These are phyloP conservation scores for Pentalonia nigronervosa DNA, from an alignment of 1,140 invertebrate genomes.

Conservation along the genomic window DNA sequence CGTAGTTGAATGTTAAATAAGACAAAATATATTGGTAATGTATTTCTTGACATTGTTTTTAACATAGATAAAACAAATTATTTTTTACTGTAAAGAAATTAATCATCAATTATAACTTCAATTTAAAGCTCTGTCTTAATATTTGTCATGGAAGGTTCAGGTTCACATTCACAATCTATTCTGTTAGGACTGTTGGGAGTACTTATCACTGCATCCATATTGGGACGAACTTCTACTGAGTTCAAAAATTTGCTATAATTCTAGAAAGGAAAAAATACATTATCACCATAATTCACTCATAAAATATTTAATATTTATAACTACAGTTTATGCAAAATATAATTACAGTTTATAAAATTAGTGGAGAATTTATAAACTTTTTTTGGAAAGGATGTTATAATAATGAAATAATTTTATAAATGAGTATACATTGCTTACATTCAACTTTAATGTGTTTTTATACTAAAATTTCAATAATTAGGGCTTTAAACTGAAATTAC, in stretches of 20 bases:
- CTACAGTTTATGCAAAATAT: not conserved
- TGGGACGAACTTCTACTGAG: constrained; percentile 70
- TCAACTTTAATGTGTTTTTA: too few relatives aligned
- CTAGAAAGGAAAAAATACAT: constrained; percentile 61
- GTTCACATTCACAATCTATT: constrained; percentile 58
- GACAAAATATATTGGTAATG: not conserved
- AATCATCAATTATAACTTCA: not conserved
- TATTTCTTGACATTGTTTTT: not conserved
- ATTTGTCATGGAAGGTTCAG: not conserved
- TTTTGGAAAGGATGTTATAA: too few relatives aligned
- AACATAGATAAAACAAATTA: not conserved
- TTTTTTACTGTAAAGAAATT: not conserved
- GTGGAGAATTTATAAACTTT: too few relatives aligned
- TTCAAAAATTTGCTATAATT: constrained; percentile 78
- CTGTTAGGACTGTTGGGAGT: constrained; percentile 65
- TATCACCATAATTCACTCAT: not conserved
- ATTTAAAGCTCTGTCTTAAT: constrained; percentile 31
- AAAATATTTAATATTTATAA: not conserved
- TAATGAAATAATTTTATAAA: too few relatives aligned
- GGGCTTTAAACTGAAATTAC: too few relatives aligned
- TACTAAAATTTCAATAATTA: too few relatives aligned
- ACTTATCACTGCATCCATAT: constrained; percentile 78
- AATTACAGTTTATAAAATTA: not conserved
- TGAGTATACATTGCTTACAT: too few relatives aligned
- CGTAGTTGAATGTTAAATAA: too few relatives aligned